Conservation (phyloP, 1,140 invertebrate species). For the Caenorhabditis briggsae region DNA sequence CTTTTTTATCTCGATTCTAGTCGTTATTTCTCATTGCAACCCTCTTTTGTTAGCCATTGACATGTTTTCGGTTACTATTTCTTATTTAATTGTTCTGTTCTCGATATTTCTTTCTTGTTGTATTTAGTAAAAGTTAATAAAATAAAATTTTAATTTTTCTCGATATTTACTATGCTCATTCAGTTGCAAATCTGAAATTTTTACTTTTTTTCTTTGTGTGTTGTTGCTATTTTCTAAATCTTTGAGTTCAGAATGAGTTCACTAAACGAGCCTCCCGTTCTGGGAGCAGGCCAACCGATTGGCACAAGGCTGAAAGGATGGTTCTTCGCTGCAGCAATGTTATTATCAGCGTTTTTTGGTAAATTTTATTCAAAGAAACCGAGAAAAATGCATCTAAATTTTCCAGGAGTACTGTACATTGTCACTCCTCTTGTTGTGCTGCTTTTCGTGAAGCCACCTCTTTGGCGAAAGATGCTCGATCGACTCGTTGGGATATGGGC, state of each 20-base stretch:
- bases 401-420: conserved; percentile 69
- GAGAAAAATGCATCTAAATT: not conserved
- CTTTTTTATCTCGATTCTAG: not conserved
- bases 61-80: conserved; percentile 1
- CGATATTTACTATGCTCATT: not conserved
- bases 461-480: conserved; percentile 73
- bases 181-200: conserved; percentile 7
- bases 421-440: conserved; percentile 72
- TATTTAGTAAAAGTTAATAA: too few species aligned
- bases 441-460: conserved; percentile 69
- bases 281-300: conserved; percentile 61
- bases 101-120: not conserved
- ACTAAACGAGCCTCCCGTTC: conserved; percentile 68
- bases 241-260: conserved; percentile 47
- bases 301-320: conserved; percentile 68
- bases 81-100: conserved; percentile 23
- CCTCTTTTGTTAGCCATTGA: conserved; percentile 8
- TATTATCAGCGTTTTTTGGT: conserved; percentile 74
- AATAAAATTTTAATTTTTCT: not conserved
- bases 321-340: conserved; percentile 67
- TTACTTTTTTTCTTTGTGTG: not conserved
- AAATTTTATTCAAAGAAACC: not conserved
- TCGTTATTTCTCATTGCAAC: conserved; percentile 10
- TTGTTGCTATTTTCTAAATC: not conserved
- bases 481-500: conserved; percentile 75